phyloP scores from a whole-genome alignment of 2,113 vertebrate genomes.

The Thunnus thynnus region DNA sequence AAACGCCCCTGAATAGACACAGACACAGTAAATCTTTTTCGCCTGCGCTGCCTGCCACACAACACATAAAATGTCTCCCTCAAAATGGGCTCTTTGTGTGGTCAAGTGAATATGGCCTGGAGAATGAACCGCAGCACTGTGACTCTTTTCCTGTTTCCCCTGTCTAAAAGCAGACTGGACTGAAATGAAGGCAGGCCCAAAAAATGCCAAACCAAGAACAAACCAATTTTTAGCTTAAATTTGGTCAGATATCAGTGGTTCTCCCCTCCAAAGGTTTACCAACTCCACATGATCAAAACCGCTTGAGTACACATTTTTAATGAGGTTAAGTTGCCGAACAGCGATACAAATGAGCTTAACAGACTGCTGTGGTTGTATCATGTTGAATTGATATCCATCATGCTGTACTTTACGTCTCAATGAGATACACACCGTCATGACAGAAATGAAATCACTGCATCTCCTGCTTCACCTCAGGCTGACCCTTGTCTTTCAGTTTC shows the following conservation, averaged over 20 bases:
- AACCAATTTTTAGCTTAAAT: slow-evolving; percentile 67
- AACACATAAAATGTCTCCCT: slow-evolving; percentile 80
- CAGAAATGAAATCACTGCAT: slow-evolving; percentile 36
- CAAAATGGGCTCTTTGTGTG: slow-evolving; percentile 84
- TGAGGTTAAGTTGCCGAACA: slow-evolving; percentile 18
- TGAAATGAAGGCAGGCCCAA: slow-evolving; percentile 57
- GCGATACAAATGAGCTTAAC: slow-evolving; percentile 19
- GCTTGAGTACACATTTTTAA: slow-evolving; percentile 15
- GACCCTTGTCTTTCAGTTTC: slow-evolving; percentile 57
- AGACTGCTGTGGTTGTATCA: slow-evolving; percentile 32
- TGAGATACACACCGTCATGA: slow-evolving; percentile 18
- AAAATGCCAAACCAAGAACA: slow-evolving; percentile 71
- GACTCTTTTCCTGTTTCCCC: slow-evolving; percentile 83
- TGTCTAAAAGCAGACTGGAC: slow-evolving; percentile 77
- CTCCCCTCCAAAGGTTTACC: neutral
- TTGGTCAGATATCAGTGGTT: slow-evolving; percentile 64
- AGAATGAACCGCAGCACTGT: slow-evolving; percentile 81
- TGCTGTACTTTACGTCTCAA: slow-evolving; percentile 9
- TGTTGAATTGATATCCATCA: neutral
- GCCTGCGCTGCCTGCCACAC: slow-evolving; percentile 68
- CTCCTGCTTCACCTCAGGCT: slow-evolving; percentile 50
- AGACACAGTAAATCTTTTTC: slow-evolving; percentile 80
- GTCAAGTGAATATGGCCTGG: slow-evolving; percentile 79
- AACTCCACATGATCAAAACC: slow-evolving; percentile 15
- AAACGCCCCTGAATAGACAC: slow-evolving; percentile 70